A percentile compares a stretch with the other conserved stretches of the same genome.
Conservation (phyloP, 2,113 vertebrate genomes). For the Crotophaga sulcirostris region DNA sequence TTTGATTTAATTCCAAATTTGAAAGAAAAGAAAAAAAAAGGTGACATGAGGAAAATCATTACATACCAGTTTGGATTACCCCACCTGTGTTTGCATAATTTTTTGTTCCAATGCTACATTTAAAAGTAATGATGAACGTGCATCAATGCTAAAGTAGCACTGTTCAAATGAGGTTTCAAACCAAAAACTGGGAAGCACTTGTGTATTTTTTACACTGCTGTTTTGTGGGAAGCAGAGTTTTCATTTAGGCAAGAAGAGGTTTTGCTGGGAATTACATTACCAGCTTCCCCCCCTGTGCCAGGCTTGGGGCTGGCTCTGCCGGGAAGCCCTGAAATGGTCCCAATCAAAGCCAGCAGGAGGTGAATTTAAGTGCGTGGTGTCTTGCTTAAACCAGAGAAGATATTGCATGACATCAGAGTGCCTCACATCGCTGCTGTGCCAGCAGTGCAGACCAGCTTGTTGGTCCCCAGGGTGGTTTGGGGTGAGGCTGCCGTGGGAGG, state of each 20-base stretch:
- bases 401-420: rapidly evolving
- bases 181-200: not conserved
- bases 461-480: rapidly evolving
- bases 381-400: not conserved
- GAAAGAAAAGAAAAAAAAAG: not conserved
- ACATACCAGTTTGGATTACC: not conserved
- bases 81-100: rapidly evolving
- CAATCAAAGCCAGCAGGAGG: not conserved
- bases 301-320: not conserved
- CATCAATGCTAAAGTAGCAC: not conserved
- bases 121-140: not conserved
- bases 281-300: not conserved
- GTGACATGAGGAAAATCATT: not conserved
- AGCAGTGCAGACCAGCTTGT: not conserved
- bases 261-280: not conserved
- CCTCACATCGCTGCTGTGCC: rapidly evolving
- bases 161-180: not conserved
- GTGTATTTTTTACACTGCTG: not conserved
- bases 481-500: not conserved
- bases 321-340: not conserved
- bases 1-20: not conserved
- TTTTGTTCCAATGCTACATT: not conserved
- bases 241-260: not conserved
- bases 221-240: not conserved
- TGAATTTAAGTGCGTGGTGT: not conserved